These are phyloP conservation scores for Myotis davidii DNA, from an alignment of 2,113 vertebrate genomes.

Conservation along the genomic window DNA sequence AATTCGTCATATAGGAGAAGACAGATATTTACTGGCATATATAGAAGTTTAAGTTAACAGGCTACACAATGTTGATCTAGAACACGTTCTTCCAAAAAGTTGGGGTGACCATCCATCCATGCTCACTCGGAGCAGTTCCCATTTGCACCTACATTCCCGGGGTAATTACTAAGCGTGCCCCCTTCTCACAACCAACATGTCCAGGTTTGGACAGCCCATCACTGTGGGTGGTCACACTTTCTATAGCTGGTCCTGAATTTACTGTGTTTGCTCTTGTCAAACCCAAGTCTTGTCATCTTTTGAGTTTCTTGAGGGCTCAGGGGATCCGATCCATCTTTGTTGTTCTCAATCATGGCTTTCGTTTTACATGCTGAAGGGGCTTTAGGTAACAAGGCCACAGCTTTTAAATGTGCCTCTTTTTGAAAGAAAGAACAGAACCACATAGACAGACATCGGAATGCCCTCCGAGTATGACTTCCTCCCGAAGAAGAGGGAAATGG, in stretches of 20 bases:
- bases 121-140: not conserved
- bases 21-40: not conserved
- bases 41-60: not conserved
- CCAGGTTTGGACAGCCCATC: not conserved
- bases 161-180: not conserved
- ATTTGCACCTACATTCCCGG: not conserved
- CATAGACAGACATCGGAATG: not conserved
- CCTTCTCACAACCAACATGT: not conserved
- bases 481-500: constrained; percentile 35
- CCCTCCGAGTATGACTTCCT: not conserved
- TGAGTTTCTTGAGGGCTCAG: not conserved
- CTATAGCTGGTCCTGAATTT: not conserved
- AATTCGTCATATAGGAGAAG: not conserved
- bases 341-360: constrained; percentile 21
- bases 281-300: not conserved
- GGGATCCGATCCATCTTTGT: not conserved
- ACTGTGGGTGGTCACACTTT: not conserved
- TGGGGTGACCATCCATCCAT: not conserved
- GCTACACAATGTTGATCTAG: not conserved
- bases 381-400: not conserved
- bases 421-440: not conserved
- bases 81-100: constrained; percentile 20
- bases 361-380: not conserved
- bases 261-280: not conserved
- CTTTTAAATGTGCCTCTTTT: constrained; percentile 28